A percentile compares a stretch with the other conserved stretches of the same genome.
These are phyloP conservation scores for Bos javanicus DNA, from an alignment of 2,113 vertebrate genomes.

Conservation along the genomic window DNA sequence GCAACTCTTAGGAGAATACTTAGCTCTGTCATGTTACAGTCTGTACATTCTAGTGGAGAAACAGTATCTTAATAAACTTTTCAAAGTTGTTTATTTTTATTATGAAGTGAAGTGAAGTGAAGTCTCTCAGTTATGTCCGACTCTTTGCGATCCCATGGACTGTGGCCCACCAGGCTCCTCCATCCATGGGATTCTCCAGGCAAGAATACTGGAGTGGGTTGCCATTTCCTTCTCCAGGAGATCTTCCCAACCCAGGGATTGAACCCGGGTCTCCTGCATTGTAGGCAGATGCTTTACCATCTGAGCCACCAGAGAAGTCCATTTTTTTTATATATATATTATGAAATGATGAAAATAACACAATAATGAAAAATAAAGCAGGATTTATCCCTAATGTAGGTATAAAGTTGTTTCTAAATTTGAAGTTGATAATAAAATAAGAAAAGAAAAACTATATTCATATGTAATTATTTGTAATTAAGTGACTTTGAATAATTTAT, in stretches of 20 bases:
- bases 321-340: background rate
- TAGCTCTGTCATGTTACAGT: background rate
- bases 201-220: too few relatives aligned
- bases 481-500: background rate
- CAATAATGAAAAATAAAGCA: background rate
- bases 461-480: background rate
- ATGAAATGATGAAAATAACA: background rate
- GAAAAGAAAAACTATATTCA: background rate
- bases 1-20: background rate
- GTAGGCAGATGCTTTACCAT: too few relatives aligned
- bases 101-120: background rate
- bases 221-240: too few relatives aligned
- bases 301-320: too few relatives aligned
- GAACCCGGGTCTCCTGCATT: rapidly evolving
- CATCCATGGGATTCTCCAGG: too few relatives aligned
- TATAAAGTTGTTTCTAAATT: background rate
- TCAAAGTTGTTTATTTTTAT: background rate
- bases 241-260: too few relatives aligned
- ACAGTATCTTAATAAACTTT: background rate
- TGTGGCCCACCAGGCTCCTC: too few relatives aligned
- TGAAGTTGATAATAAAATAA: background rate
- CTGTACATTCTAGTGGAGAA: background rate
- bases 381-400: background rate
- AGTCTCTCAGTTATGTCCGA: rapidly evolving
- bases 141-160: too few relatives aligned